Conservation (phyloP, 2,113 vertebrate genomes). For the Corythornis madagascariensis region DNA sequence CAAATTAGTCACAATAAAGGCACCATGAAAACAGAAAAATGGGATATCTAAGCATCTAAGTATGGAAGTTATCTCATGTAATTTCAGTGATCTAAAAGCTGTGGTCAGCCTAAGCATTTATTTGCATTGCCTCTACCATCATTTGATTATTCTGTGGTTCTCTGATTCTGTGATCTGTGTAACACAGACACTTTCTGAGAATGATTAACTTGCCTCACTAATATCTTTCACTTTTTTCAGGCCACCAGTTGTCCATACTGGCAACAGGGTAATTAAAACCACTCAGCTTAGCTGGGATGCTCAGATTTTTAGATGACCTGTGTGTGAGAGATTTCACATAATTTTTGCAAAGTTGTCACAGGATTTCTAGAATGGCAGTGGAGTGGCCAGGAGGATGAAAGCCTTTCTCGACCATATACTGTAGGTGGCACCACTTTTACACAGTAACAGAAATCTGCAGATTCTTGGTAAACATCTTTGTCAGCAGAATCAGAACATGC, state of each 20-base stretch:
- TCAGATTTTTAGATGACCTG: background rate
- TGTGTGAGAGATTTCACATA: background rate
- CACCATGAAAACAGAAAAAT: background rate
- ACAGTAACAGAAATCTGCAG: background rate
- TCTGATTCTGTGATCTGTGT: background rate
- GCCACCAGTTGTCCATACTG: background rate
- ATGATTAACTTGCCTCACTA: background rate
- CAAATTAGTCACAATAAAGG: background rate
- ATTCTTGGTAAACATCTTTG: constrained; percentile 2
- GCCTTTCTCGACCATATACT: background rate
- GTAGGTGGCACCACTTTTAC: constrained; percentile 25
- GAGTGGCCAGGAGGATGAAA: background rate
- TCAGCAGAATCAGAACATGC: constrained; percentile 9
- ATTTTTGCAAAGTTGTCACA: background rate
- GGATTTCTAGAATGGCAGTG: background rate
- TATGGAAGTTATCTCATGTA: background rate
- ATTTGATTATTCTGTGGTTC: background rate
- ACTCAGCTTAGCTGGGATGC: background rate
- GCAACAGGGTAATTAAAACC: background rate
- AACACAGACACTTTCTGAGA: background rate
- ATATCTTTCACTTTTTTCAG: background rate
- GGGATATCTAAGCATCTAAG: background rate
- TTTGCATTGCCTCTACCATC: background rate
- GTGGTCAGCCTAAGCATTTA: background rate
- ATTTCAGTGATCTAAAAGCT: background rate